Evolutionary conservation across 2,113 vertebrate species (phyloP), one percentile per base, ranked within the genome.

Genomic region (Pelmatolapia mariae): DNA sequence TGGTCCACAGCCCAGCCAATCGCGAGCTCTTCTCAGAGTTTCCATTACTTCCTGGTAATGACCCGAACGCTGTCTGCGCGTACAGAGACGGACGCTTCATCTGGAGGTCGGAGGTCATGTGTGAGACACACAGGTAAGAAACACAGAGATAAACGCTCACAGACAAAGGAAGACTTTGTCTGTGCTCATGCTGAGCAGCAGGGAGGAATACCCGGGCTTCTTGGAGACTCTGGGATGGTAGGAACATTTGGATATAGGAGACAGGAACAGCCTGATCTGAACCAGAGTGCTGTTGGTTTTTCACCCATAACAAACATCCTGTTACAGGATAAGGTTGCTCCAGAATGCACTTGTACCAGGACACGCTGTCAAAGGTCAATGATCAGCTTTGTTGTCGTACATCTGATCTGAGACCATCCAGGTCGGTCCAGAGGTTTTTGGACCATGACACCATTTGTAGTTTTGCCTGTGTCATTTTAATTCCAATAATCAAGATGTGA

Each of bases 41-140:
- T 7, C 87, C 92, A 10, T 4, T 73, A 6, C 56, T 93, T 80
- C 6, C 24, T 7, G 57, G 29, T 31, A 84, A 92, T 4, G 19
- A 81, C 12, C 81, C 33, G 1, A 18, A 87, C 7, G 24, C 79
- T 3, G 43, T 91, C 40, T 94, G 90, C 3, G 7, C n/a, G 2
- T 92, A 79, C 82, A 79, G 1, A 79, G 86, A 91, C 0, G 73
- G 84, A 2, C 2, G 2, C 26, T 88, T 89, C 29, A 33, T 87
- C 82, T 93, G 92, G 92, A 91, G 87, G 36, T n/a, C 84, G 2
- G 38, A 92, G 85, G 92, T 87, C 79, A 93, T 93, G 89, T 71
- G 87, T 89, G 16, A 16, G 7, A 84, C 86, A 3, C 92, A 92
- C 63, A 7, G 24, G 92, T 86, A 5, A 29, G 54, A 24, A 9